These are phyloP conservation scores for Tachycineta bicolor DNA, from an alignment of 2,113 vertebrate genomes.

Conservation along the genomic window DNA sequence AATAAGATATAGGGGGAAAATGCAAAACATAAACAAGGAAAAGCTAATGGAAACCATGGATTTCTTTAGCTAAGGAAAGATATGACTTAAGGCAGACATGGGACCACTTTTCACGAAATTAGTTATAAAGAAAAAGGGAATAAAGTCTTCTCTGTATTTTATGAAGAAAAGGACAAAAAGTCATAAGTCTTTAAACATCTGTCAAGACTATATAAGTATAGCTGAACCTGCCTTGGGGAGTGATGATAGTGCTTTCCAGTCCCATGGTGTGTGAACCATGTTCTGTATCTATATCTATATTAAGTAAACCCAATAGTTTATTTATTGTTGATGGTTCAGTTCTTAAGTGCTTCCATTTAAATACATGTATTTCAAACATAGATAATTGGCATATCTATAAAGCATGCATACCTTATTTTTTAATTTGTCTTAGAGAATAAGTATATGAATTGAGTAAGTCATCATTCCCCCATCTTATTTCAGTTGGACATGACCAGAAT, in stretches of 20 bases:
- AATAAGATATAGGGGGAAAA: background rate
- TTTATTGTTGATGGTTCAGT: background rate
- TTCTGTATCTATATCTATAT: background rate
- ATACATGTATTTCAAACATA: background rate
- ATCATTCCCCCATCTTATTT: conserved; percentile 2
- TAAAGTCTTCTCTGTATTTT: background rate
- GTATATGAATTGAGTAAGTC: background rate
- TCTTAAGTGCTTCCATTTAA: background rate
- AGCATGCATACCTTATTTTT: background rate
- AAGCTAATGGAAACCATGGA: background rate
- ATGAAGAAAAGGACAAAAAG: background rate
- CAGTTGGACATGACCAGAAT: background rate
- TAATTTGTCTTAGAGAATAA: background rate
- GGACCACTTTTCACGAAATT: background rate
- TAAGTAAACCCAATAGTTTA: background rate
- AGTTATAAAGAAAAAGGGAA: background rate
- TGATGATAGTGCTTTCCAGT: background rate
- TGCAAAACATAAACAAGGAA: background rate
- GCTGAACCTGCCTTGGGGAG: background rate
- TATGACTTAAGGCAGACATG: background rate
- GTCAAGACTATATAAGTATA: background rate
- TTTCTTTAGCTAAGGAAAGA: background rate
- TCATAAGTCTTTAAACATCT: background rate
- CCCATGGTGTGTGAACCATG: background rate
- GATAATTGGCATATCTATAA: background rate